Conservation (phyloP, 1,140 invertebrate genomes). For the Penaeus japonicus region DNA sequence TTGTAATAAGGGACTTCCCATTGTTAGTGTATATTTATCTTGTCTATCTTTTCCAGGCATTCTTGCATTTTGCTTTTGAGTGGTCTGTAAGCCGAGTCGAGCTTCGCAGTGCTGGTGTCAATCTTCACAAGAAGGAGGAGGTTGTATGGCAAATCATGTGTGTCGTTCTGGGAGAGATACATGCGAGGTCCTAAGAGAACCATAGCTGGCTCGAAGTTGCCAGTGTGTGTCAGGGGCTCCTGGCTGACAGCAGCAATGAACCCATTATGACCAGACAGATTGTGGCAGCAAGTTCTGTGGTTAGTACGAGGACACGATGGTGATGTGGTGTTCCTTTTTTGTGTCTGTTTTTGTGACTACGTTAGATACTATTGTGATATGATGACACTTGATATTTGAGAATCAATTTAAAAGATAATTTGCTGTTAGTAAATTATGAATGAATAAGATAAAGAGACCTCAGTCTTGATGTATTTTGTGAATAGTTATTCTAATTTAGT, state of each 20-base stretch:
- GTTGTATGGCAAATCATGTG: neutral
- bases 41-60: neutral
- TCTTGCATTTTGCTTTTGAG: neutral
- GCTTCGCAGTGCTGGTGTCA: neutral
- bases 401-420: too few species aligned
- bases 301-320: neutral
- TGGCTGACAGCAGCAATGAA: constrained; percentile 9
- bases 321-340: too few species aligned
- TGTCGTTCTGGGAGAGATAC: neutral
- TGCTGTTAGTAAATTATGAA: too few species aligned
- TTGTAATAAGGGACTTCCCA: too few species aligned
- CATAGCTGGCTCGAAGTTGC: neutral
- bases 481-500: too few species aligned
- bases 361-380: too few species aligned
- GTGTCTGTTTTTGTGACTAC: too few species aligned
- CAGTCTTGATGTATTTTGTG: too few species aligned
- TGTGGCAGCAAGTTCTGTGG: constrained; percentile 38
- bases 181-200: neutral
- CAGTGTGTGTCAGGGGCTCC: neutral
- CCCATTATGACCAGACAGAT: constrained; percentile 48
- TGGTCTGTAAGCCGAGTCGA: neutral
- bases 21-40: too few species aligned
- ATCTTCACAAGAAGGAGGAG: neutral
- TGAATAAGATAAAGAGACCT: too few species aligned
- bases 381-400: too few species aligned